These are phyloP conservation scores for Aethes cnicana DNA, from an alignment of 2,888 invertebrate genomes.

Conservation along the genomic window DNA sequence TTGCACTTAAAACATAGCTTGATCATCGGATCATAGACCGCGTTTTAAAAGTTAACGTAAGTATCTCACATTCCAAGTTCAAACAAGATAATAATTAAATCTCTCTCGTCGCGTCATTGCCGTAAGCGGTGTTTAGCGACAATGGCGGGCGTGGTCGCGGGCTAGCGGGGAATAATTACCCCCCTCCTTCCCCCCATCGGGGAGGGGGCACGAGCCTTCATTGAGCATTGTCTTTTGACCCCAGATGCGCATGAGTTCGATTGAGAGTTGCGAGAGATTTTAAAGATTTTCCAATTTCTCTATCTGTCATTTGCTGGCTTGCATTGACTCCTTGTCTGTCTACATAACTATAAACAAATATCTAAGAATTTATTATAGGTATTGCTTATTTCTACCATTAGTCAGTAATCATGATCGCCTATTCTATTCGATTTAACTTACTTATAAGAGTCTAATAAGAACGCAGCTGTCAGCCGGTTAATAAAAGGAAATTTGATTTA, in stretches of 20 bases:
- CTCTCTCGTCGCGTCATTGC: constrained; percentile 30
- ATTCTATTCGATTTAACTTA: too few relatives aligned
- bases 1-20: too few relatives aligned
- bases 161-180: constrained; percentile 75
- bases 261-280: not conserved
- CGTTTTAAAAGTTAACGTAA: not conserved
- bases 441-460: too few relatives aligned
- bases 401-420: too few relatives aligned
- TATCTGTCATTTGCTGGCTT: too few relatives aligned
- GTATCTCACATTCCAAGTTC: constrained; percentile 24
- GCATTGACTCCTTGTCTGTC: too few relatives aligned
- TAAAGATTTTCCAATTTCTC: constrained; percentile 5
- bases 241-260: constrained; percentile 44
- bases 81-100: constrained; percentile 31
- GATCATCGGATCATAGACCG: too few relatives aligned
- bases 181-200: constrained; percentile 42
- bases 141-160: constrained; percentile 76
- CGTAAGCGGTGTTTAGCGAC: constrained; percentile 65
- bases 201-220: constrained; percentile 49
- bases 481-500: not conserved
- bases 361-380: too few relatives aligned
- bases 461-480: too few relatives aligned
- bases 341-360: too few relatives aligned
- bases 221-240: constrained; percentile 77
- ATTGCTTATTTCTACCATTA: too few relatives aligned